Conservation (phyloP, 2,113 vertebrate species). For the Leptosomus discolor region DNA sequence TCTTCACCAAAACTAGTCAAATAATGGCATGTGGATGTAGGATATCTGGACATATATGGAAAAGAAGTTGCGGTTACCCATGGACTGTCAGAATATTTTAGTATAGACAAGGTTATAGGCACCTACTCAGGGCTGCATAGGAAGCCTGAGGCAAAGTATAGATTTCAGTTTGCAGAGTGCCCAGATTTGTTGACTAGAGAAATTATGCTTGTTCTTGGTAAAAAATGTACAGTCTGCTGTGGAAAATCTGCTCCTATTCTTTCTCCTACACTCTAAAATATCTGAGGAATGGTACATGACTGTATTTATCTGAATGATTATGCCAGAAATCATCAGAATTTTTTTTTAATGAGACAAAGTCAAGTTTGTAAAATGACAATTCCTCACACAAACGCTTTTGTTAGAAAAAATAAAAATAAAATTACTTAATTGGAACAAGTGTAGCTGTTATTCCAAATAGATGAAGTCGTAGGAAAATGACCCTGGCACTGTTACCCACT, state of each 20-base stretch:
- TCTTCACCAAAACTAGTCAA: neutral
- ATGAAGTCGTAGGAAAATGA: neutral
- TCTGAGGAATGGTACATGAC: slow-evolving; percentile 47
- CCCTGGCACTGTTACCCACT: neutral
- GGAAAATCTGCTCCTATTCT: slow-evolving; percentile 17
- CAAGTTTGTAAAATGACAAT: neutral
- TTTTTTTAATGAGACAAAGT: neutral
- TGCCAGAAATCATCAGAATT: neutral
- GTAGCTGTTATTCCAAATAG: neutral
- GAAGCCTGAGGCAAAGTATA: neutral
- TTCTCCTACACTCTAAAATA: slow-evolving; percentile 60
- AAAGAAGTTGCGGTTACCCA: neutral
- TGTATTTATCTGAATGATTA: neutral
- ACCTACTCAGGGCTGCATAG: neutral
- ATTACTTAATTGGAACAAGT: neutral
- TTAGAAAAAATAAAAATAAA: neutral
- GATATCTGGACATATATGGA: neutral
- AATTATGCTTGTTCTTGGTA: neutral
- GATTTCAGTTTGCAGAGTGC: neutral
- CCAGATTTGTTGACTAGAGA: neutral
- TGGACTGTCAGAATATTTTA: neutral
- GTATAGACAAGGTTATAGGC: neutral
- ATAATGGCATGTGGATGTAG: neutral
- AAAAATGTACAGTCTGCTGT: slow-evolving; percentile 24
- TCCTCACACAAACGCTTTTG: neutral